Evolutionary conservation across 2,888 invertebrate species (phyloP), one percentile per base, ranked within the genome.

Genomic region (Pegoplata infirma): DNA sequence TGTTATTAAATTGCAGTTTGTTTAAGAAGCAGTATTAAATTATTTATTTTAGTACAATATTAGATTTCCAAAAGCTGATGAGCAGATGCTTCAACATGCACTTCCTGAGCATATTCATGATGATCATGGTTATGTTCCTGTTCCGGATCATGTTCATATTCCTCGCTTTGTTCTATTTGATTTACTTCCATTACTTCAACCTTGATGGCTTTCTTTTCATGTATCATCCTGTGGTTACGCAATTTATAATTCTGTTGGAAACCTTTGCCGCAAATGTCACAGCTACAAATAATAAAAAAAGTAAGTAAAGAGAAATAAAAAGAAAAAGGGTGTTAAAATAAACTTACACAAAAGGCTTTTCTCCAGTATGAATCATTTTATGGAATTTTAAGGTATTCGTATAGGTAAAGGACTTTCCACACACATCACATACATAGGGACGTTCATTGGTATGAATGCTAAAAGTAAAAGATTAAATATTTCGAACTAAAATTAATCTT

Each of bases 401-500:
- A 67, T 88, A 89, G 3, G 88, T 88, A 73, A 88, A 88, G 12
- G 87, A 84, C 80, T 88, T 88, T 53, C 87, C 87, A 72, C 88
- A 88, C 3, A 87, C 87, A 76, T 86, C 87, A 66, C 88, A 88
- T 17, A 84, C 85, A 67, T 89, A 88, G 3, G 88, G 88, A 16
- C 88, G 85, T 76, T 88, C 88, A 76, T 88, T 88, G 32, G 88
- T 88, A 72, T 88, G 88, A 36, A 87, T 87, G 21, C 88, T 88
- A 47, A 4, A 68, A 40, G 56, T 44, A 63, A n/a, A 44, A 64
- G 25, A 28, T 25, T 23, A 10, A 16, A 28, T 16, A 32, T 46
- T 32, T 23, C 6, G 0, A 17, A 12, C 28, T 12, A 8, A 25
- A 44, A 44, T 14, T 21, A 23, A 3, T 17, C n/a, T 58, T 58